Evolutionary conservation across 2,113 vertebrate genomes (phyloP), one percentile per base, ranked within the genome.

Genomic region (Bagarius yarrelli): DNA sequence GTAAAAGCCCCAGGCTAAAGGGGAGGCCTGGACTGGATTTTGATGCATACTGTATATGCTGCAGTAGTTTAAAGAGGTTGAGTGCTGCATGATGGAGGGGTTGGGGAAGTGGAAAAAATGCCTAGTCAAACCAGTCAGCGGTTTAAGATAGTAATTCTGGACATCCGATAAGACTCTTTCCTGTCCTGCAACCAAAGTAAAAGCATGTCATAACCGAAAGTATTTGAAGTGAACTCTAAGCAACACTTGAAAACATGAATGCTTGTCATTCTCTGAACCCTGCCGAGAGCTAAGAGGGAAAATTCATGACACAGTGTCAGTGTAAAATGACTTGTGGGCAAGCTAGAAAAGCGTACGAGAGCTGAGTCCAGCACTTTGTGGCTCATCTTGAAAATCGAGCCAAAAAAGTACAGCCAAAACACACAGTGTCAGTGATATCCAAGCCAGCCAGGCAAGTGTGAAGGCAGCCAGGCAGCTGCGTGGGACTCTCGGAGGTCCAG

Each of bases 391-490:
- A 52, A 55, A 63, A 53, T 63, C 59, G 63, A 71, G 70, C 40
- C 34, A 64, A 27, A 64, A 23, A 34, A 50, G 61, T 50, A 19
- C 81, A 83, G 88, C 87, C 86, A 87, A 85, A 80, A 87, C 87
- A 81, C 85, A 81, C 83, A 83, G 76, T 60, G 84, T 88, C 86
- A 82, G n/a, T 85, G 82, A 84, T 79, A 81, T 64, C 85, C 69
- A 80, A 79, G 57, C 59, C 63, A 87, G 87, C 88, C 83, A 44
- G 78, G 74, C 76, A 52, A 74, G 71, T 19, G 87, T 88, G 88
- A 86, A 70, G 84, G 88, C 70, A 75, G 32, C 69, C 67, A 61
- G 25, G n/a, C 55, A 56, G 76, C 23, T 61, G 70, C 79, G 50
- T 53, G 15, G 53, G 75, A 40, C 57, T 76, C 72, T 76, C 50